Conservation (phyloP, 1,140 invertebrate genomes). For the Coenobita brevimanus region DNA sequence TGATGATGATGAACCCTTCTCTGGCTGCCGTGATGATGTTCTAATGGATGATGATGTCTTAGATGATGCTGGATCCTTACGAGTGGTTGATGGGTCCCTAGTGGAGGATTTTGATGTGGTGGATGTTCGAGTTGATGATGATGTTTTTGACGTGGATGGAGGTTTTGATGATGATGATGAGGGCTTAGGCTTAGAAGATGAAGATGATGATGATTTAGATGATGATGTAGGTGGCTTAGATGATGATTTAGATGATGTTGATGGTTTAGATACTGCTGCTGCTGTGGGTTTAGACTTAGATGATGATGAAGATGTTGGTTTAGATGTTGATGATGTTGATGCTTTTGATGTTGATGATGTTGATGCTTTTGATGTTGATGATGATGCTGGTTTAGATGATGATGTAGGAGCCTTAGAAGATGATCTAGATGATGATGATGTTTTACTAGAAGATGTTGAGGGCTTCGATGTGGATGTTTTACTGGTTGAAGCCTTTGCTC, state of each 20-base stretch:
- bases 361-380: background rate
- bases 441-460: background rate
- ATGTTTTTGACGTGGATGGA: background rate
- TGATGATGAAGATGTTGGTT: background rate
- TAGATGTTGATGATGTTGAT: background rate
- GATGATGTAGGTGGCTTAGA: background rate
- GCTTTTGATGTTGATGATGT: background rate
- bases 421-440: background rate
- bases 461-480: background rate
- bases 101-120: background rate
- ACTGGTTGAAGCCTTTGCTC: slow-evolving; percentile 3
- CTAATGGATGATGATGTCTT: background rate
- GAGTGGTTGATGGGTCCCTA: background rate
- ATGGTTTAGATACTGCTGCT: background rate
- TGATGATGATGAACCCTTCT: no score
- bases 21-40: no score
- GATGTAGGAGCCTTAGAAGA: background rate
- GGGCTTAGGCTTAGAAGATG: background rate
- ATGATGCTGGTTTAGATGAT: background rate
- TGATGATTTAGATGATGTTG: slow-evolving; percentile 10
- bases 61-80: background rate
- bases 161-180: background rate
- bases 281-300: background rate
- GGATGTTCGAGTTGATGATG: background rate
- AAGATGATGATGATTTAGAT: background rate